Evolutionary conservation across 2,888 invertebrate species (phyloP), one percentile per base, ranked within the genome.

Genomic region (Clanis bilineata): DNA sequence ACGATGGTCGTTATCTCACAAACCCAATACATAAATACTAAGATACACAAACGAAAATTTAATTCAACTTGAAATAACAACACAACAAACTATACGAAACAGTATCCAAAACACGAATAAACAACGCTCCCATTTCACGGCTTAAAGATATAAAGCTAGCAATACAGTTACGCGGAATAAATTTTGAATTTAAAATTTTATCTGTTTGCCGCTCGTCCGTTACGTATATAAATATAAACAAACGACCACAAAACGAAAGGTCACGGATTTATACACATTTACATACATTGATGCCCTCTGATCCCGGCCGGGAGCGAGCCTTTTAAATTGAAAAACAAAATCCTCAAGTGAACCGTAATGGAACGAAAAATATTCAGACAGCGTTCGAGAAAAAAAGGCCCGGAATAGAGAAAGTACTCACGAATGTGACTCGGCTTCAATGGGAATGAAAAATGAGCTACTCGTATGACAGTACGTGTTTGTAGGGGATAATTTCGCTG

Each of bases 71-170:
- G 28, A 45, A 15, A 47, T 25, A 28, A 9, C 7, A 28, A 28
- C 10, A 51, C 18, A 51, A 51, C 10, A 10, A 51, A 28, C 18
- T 38, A 22, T 39, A 39, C 15, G 22, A 21, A 25, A 47, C 39
- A 41, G 41, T 41, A 41, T 41, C 38, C 28, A 18, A 61, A 62
- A 64, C 64, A 71, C 65, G 59, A 69, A 71, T 72, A 76, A 76
- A 75, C 72, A 74, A 65, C 58, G 57, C 66, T 58, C 69, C 57
- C 59, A 57, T 64, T 73, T 67, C 66, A 68, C 68, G 62, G 55
- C 21, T 32, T 41, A 66, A 59, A 67, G 62, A 63, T 67, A 66
- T 28, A 36, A 39, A 57, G 38, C 60, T 32, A n/a, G n/a, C 15
- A 41, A 28, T 44, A 36, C 45, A 63, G 60, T 51, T 51, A 51